phyloP scores from a whole-genome alignment of 2,888 invertebrate species.

The Callyntrura sp. region DNA sequence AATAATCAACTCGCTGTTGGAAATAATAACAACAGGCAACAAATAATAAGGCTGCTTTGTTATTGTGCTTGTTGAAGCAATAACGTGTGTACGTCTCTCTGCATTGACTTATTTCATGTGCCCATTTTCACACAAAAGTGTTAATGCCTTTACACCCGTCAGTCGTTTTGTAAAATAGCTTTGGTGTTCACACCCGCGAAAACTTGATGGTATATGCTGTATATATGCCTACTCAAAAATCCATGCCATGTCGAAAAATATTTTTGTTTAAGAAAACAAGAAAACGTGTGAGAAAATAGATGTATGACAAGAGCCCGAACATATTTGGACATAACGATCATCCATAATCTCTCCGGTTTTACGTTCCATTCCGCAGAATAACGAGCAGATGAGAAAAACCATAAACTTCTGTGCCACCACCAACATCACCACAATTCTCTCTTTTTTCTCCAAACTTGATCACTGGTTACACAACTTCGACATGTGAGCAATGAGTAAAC shows the following conservation, averaged over 20 bases:
- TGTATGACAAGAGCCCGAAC: conserved; percentile 60
- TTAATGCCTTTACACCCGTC: conserved; percentile 32
- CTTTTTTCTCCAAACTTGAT: conserved; percentile 26
- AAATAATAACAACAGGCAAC: conserved; percentile 40
- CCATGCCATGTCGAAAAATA: conserved; percentile 50
- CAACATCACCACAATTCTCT: conserved; percentile 30
- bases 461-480: conserved; percentile 42
- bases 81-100: not conserved
- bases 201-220: not conserved
- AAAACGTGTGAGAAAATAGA: conserved; percentile 57
- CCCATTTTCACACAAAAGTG: conserved; percentile 20
- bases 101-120: not conserved
- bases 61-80: not conserved
- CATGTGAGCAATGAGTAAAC: conserved; percentile 43
- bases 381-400: conserved; percentile 62
- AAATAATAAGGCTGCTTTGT: conserved; percentile 42
- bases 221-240: not conserved
- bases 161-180: conserved; percentile 30
- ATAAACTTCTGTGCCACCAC: conserved; percentile 58
- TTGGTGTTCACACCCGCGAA: conserved; percentile 40
- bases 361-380: conserved; percentile 58
- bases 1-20: conserved; percentile 54
- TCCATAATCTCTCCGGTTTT: conserved; percentile 66
- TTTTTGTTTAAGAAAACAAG: conserved; percentile 57
- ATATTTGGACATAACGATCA: conserved; percentile 72